A percentile compares a stretch with the other conserved stretches of the same genome.
Conservation (phyloP, 2,113 vertebrate species). For the Zosterops hypoxanthus region DNA sequence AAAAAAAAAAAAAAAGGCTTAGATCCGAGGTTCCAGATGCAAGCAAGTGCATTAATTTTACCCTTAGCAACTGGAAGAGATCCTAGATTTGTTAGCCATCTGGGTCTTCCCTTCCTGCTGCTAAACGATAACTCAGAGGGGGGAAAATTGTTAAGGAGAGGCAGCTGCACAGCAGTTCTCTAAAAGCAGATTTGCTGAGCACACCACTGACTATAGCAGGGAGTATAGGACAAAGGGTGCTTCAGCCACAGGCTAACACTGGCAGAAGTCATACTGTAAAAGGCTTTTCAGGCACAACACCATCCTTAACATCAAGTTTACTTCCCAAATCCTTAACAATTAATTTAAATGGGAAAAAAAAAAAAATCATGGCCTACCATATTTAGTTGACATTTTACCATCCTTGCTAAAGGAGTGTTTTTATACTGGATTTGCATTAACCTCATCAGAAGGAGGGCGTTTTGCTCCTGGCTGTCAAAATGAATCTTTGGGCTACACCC, state of each 20-base stretch:
- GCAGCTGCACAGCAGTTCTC: not conserved
- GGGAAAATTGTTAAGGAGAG: not conserved
- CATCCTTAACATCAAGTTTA: not conserved
- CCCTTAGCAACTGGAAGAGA: not conserved
- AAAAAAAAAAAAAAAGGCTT: not conserved
- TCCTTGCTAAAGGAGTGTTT: not conserved
- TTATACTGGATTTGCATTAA: not conserved
- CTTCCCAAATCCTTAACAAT: not conserved
- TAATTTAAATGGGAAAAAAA: not conserved
- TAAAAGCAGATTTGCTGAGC: not conserved
- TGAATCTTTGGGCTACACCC: not conserved
- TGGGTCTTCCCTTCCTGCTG: not conserved
- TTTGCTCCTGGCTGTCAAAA: not conserved
- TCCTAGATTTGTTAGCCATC: not conserved
- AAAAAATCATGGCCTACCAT: not conserved
- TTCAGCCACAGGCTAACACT: not conserved
- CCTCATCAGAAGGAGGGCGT: not conserved
- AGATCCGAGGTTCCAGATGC: not conserved
- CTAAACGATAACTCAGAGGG: not conserved
- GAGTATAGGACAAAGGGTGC: not conserved
- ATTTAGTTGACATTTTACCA: not conserved
- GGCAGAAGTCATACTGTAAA: not conserved
- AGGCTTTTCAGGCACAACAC: not conserved
- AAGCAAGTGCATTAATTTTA: not conserved
- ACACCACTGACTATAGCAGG: not conserved